phyloP scores from a whole-genome alignment of 1,140 invertebrate genomes.

The Reticulitermes speratus region DNA sequence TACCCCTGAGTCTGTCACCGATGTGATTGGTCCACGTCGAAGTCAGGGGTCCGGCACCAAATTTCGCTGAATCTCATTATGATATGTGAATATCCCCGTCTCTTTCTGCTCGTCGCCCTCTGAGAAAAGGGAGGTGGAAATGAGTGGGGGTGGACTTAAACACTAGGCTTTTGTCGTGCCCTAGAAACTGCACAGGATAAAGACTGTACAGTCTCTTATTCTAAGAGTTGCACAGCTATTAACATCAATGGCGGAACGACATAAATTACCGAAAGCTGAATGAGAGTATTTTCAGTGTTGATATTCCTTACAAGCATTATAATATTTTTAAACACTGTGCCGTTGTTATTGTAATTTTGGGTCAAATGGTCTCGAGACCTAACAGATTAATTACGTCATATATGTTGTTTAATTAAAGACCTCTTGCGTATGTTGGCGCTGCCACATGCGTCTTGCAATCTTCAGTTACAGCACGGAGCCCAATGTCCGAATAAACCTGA shows the following conservation, averaged over 20 bases:
- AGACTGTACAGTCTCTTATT: not conserved
- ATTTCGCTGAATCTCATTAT: conserved; percentile 4
- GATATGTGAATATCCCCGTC: conserved; percentile 14
- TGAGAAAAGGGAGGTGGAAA: not conserved
- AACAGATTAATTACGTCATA: no score
- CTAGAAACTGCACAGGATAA: not conserved
- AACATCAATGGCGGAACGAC: not conserved
- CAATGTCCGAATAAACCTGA: no score
- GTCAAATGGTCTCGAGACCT: no score
- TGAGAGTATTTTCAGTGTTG: not conserved
- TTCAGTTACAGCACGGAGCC: no score
- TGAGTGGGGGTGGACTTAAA: conserved; percentile 3
- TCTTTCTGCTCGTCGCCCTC: not conserved
- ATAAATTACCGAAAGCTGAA: not conserved
- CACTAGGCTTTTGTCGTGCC: not conserved
- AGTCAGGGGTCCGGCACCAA: conserved; percentile 6
- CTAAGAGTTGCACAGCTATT: not conserved
- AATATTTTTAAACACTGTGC: not conserved
- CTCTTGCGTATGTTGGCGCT: no score
- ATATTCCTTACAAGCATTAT: not conserved
- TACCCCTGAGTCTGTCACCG: not conserved
- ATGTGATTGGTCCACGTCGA: conserved; percentile 14
- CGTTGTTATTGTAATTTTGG: not conserved
- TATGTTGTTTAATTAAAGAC: no score
- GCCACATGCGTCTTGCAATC: no score